Evolutionary conservation across 2,797 vertebrate genomes (phyloP), one percentile per base, ranked within the genome.

Genomic region (Glossophaga mutica): DNA sequence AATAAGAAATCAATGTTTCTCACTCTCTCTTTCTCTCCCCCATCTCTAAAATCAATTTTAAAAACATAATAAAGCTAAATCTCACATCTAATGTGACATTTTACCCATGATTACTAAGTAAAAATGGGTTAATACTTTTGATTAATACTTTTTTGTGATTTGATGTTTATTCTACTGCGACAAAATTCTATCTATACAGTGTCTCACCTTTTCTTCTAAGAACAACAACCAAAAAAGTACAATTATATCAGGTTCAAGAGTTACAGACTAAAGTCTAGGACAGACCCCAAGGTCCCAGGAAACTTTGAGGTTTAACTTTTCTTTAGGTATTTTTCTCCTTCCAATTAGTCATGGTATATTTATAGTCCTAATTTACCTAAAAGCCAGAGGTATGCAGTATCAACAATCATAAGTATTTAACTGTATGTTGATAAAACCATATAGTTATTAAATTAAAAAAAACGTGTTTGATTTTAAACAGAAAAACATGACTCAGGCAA

Each of bases 381-480:
- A 94, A 90, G 48, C 67, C 26, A 94, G 26, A 68, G 9, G 46
- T 88, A 85, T 81, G 44, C 39, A 81, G 93, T 83, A 73, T 34
- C 34, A 96, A 77, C 74, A 95, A 96, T 82, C 57, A 90, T 7
- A 96, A 29, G 12, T 19, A 86, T 81, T 96, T 81, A 89, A 59
- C 5, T 19, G 0, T 29, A 76, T 16, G 70, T 48, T 88, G 55
- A 91, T 94, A 67, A 95, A 96, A 95, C 52, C 6, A 52, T 84
- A 92, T 59, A 87, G 78, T 86, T 87, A 71, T 62, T 97, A 97
- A 18, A 97, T 97, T 46, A 48, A 48, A 48, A 29, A 93, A 76
- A 91, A 96, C 74, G 15, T 44, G 11, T 74, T 95, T 93, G 59
- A 85, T 91, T 94, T 97, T 92, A 78, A 96, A 96, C 32, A 76